Evolutionary conservation across 1,140 invertebrate genomes (phyloP), one percentile per base, ranked within the genome.

Genomic region (Achroia grisella): DNA sequence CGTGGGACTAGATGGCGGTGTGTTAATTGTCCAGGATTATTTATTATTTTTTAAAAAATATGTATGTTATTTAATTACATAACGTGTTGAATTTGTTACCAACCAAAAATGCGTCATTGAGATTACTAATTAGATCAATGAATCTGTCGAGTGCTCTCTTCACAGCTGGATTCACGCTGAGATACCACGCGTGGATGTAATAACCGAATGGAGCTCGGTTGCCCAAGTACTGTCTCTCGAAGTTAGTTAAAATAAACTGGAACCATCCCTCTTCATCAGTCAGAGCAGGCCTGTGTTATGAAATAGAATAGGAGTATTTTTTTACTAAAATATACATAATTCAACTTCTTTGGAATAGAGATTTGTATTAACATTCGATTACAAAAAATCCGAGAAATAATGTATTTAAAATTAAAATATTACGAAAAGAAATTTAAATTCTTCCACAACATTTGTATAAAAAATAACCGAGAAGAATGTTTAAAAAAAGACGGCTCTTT

Each of bases 171-270:
- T 74, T 69, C 8, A 44, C 51, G 0, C 56, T 17, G 39, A 90
- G 74, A 81, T 86, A 90, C 56, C 88, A 87, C 14, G 89, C 87
- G 55, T 90, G 89, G 17, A 88, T 62, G 60, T 87, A 90, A 39
- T 90, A 82, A 2, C 89, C 88, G 52, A 91, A 89, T 0, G 89
- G 90, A 27, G 90, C 84, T n/a, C 86, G 85, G 51, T 89, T 91
- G 33, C 81, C 75, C 0, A 82, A 54, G 62, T 91, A 91, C 44
- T 88, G 86, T 6, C 69, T 66, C 28, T 87, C 66, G 65, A 90
- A 90, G 64, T 89, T 88, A 8, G 62, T 41, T 17, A 87, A 66
- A 23, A 90, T 86, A 62, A 89, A 88, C 2, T 83, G 48, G 34
- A 78, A 80, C 55, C 87, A 77, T 2, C 62, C 78, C 1, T 87